Base-by-base conservation (phyloP, 2,888 invertebrate genomes). In the Abrostola tripartita region DNA sequence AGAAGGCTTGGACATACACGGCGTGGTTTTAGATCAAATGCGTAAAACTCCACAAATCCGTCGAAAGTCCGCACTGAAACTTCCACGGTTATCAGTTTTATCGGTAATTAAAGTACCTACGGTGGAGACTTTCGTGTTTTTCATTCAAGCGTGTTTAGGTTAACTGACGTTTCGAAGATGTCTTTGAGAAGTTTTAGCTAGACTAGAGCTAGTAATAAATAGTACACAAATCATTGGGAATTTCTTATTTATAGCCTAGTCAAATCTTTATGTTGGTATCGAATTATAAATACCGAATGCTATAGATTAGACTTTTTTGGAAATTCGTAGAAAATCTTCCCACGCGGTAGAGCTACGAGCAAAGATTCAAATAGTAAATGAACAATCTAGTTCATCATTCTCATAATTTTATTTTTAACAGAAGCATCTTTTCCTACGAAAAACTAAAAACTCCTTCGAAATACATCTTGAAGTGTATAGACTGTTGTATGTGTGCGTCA, bases 401-500 rank as follows among this genome's bases (percentile, higher is more conserved):
- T 24, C 24, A 24, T 24, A 24, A 2, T 24, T 24, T 24, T 24
- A 24, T 2, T 24, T 24, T 1, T 24, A 24, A n/a, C n/a, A n/a
- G 1, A 24, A 24, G 4, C 24, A 24, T 24, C 24, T 24, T 24
- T 24, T 24, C 24, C 24, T 24, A 2, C 24, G 8, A 24, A 9
- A 24, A 47, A 24, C 14, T 47, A 24, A 24, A 24, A 47, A 10
- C 24, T 53, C 12, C 42, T 44, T 58, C 42, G 59, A 74, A 73
- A 63, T 50, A 49, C n/a, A 52, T 42, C 47, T 37, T 59, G 35
- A 59, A 63, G 7, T 7, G 38, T 50, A 42, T 10, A n/a, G n/a
- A n/a, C 50, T 5, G 59, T 8, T 44, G 50, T 37, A 47, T 64
- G 51, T 75, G 62, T 58, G 52, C 66, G 24, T 76, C 57, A 52